Conservation (phyloP, 2,888 invertebrate genomes). For the Phaedon cochleariae region DNA sequence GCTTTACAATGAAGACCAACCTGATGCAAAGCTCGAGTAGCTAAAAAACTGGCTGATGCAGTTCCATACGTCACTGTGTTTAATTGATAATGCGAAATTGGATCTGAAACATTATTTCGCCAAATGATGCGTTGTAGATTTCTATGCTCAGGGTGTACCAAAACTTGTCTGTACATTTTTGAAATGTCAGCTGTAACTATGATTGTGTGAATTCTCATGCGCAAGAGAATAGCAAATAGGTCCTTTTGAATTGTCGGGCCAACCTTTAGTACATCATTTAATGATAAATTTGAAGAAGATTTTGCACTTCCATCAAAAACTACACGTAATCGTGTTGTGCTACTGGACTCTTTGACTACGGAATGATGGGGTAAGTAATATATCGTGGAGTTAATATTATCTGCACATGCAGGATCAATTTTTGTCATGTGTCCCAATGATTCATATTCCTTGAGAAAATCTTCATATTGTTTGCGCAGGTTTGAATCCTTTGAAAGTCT, state of each 20-base stretch:
- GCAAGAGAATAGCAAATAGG: slow-evolving; percentile 27
- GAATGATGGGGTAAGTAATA: slow-evolving; percentile 26
- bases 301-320: slow-evolving; percentile 22
- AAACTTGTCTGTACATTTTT: too few relatives aligned
- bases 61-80: too few relatives aligned
- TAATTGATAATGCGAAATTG: slow-evolving; percentile 22
- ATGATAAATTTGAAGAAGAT: slow-evolving; percentile 17
- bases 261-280: slow-evolving; percentile 23
- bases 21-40: too few relatives aligned
- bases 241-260: slow-evolving; percentile 35
- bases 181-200: slow-evolving; percentile 35
- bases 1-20: slow-evolving; percentile 14
- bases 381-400: not conserved
- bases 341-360: slow-evolving; percentile 5
- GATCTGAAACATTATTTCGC: slow-evolving; percentile 19
- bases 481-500: slow-evolving; percentile 12
- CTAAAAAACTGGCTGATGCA: too few relatives aligned
- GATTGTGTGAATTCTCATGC: slow-evolving; percentile 31
- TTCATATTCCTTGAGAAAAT: not conserved
- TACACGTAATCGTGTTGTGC: slow-evolving; percentile 24
- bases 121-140: slow-evolving; percentile 34
- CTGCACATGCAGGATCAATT: not conserved
- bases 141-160: slow-evolving; percentile 23
- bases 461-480: not conserved
- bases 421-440: not conserved